Conservation (phyloP, 2,797 vertebrate genomes). For the Sebastes trivittatus region DNA sequence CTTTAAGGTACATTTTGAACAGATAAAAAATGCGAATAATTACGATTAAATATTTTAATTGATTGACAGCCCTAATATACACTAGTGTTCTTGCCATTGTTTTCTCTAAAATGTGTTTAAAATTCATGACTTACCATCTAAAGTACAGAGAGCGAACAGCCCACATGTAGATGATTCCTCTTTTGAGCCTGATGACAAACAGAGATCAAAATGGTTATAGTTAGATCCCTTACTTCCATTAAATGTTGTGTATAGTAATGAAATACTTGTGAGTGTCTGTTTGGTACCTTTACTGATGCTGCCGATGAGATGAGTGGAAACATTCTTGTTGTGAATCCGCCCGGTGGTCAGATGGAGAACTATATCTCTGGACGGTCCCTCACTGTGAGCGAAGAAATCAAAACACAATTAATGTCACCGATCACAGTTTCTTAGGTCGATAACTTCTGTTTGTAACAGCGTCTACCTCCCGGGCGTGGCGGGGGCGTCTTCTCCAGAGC, state of each 20-base stretch:
- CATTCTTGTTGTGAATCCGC: slow-evolving; percentile 97
- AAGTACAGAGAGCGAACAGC: slow-evolving; percentile 95
- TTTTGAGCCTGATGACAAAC: slow-evolving; percentile 78
- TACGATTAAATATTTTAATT: too few species aligned
- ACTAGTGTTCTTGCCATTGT: too few species aligned
- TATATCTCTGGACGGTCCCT: slow-evolving; percentile 85
- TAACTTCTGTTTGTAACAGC: background rate
- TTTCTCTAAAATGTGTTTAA: too few species aligned
- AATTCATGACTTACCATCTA: slow-evolving; percentile 88
- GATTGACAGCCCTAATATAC: too few species aligned
- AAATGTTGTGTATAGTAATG: background rate
- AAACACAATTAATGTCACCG: background rate
- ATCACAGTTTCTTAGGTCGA: background rate
- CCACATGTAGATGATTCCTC: slow-evolving; percentile 85
- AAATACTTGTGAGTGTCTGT: background rate
- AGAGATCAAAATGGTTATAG: background rate
- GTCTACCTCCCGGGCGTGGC: slow-evolving; percentile 74
- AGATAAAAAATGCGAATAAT: too few species aligned
- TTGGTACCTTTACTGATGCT: slow-evolving; percentile 90
- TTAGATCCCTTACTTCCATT: background rate
- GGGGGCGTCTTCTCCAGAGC: slow-evolving; percentile 62
- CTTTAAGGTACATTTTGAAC: too few species aligned
- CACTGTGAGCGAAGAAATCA: slow-evolving; percentile 69
- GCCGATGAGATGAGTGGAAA: slow-evolving; percentile 96
- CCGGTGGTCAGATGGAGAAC: slow-evolving; percentile 92